Evolutionary conservation across 2,113 vertebrate genomes (phyloP).

Genomic region (Seriola quinqueradiata): DNA sequence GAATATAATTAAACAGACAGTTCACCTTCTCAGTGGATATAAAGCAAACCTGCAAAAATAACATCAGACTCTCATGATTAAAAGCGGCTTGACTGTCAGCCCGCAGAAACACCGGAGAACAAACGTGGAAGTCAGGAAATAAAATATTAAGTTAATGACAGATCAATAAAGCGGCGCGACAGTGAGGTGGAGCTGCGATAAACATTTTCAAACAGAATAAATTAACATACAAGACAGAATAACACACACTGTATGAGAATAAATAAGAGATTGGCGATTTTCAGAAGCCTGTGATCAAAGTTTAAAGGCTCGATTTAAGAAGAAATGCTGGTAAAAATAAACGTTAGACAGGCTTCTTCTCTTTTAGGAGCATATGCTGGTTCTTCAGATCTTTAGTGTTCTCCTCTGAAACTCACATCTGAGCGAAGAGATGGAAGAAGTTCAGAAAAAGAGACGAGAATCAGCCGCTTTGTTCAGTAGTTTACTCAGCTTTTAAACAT

Average conservation of each 20-base stretch:
- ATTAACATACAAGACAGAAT: not conserved
- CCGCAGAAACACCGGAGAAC: not conserved
- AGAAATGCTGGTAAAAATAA: not conserved
- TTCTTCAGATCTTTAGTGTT: constrained; percentile 2
- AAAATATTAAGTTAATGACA: not conserved
- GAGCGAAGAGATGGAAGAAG: not conserved
- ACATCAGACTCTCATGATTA: not conserved
- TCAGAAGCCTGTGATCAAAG: not conserved
- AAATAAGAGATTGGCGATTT: not conserved
- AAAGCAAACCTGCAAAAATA: not conserved
- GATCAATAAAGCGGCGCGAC: not conserved
- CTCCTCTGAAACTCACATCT: not conserved
- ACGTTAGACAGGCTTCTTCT: not conserved
- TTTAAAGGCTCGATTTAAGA: not conserved
- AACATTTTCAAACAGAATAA: constrained; percentile 8
- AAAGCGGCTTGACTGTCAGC: not conserved
- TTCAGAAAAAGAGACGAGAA: not conserved
- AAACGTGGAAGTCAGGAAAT: not conserved
- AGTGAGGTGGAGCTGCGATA: not conserved
- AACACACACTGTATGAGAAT: not conserved
- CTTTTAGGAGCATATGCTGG: not conserved
- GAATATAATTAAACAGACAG: not conserved
- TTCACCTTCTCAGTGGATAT: no score
- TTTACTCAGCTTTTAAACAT: not conserved
- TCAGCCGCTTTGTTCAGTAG: not conserved